Conservation (phyloP, 2,797 vertebrate genomes). For the Takifugu ocellatus region DNA sequence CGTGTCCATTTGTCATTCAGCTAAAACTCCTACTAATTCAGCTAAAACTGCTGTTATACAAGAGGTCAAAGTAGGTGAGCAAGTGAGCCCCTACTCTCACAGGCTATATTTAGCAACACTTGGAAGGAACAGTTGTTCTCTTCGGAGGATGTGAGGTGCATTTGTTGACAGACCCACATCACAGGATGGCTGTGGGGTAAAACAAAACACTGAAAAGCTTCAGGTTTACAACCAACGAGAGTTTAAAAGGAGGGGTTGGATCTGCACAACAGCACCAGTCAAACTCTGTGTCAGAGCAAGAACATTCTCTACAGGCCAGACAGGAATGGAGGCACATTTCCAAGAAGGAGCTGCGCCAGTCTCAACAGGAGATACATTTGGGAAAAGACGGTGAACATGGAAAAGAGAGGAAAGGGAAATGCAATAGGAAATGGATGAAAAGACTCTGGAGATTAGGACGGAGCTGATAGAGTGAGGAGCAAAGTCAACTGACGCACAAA, state of each 20-base stretch:
- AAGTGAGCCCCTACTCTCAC: slow-evolving; percentile 24
- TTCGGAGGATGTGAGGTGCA: background rate
- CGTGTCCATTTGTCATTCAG: slow-evolving; percentile 42
- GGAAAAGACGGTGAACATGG: slow-evolving; percentile 24
- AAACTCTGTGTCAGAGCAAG: slow-evolving; percentile 33
- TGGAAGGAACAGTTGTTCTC: background rate
- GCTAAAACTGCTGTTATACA: slow-evolving; percentile 26
- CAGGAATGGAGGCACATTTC: slow-evolving; percentile 38
- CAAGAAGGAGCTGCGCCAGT: slow-evolving; percentile 39
- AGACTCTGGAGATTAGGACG: slow-evolving; percentile 1
- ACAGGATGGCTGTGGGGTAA: background rate
- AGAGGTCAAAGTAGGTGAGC: slow-evolving; percentile 30
- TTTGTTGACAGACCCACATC: background rate
- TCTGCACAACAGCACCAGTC: slow-evolving; percentile 5
- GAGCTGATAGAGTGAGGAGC: background rate
- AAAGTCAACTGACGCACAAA: background rate
- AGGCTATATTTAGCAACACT: slow-evolving; percentile 24
- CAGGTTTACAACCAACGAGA: too few species aligned
- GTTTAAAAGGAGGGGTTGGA: too few species aligned
- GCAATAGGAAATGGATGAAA: slow-evolving; percentile 1
- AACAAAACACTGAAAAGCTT: background rate
- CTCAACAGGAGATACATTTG: slow-evolving; percentile 13
- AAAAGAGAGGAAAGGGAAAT: slow-evolving; percentile 4
- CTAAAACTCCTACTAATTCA: slow-evolving; percentile 35
- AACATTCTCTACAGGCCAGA: slow-evolving; percentile 21